Percentiles rank a stretch among this genome's conserved stretches.
phyloP scores from a whole-genome alignment of 2,113 vertebrate species.

The Sisor rabdophorus region DNA sequence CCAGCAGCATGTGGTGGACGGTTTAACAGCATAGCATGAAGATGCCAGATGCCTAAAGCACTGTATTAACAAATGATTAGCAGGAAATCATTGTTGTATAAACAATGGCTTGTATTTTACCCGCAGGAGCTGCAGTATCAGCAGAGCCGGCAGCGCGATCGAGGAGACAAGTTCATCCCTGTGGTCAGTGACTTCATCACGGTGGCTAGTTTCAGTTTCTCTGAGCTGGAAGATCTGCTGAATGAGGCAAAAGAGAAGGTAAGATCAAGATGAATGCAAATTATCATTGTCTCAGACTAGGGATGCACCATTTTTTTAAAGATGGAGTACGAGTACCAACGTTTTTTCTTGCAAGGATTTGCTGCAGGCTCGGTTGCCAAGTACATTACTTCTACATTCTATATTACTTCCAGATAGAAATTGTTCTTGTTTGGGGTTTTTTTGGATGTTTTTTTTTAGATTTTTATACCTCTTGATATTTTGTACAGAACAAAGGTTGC shows the following conservation, averaged over 20 bases:
- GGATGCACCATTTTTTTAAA: no score
- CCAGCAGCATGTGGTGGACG: constrained; percentile 16
- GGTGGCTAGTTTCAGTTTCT: constrained; percentile 96
- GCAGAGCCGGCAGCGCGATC: constrained; percentile 76
- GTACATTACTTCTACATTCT: no score
- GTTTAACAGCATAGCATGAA: constrained; percentile 21
- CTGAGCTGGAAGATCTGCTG: constrained; percentile 91
- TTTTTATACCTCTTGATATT: no score
- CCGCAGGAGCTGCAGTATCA: constrained; percentile 93
- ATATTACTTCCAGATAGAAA: no score
- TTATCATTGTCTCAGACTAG: neutral
- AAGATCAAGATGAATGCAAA: constrained; percentile 47
- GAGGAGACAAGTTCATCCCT: constrained; percentile 92
- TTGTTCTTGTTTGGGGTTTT: no score
- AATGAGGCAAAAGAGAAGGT: constrained; percentile 92
- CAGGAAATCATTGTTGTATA: neutral
- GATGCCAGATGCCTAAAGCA: neutral
- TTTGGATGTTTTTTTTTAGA: no score
- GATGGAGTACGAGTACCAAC: no score
- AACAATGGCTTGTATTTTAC: neutral
- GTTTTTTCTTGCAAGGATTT: no score
- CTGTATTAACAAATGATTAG: constrained; percentile 4
- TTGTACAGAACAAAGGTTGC: no score
- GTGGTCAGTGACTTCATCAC: constrained; percentile 99
- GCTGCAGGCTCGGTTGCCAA: no score